phyloP scores from a whole-genome alignment of 2,113 vertebrate genomes.

The Aegypius monachus region DNA sequence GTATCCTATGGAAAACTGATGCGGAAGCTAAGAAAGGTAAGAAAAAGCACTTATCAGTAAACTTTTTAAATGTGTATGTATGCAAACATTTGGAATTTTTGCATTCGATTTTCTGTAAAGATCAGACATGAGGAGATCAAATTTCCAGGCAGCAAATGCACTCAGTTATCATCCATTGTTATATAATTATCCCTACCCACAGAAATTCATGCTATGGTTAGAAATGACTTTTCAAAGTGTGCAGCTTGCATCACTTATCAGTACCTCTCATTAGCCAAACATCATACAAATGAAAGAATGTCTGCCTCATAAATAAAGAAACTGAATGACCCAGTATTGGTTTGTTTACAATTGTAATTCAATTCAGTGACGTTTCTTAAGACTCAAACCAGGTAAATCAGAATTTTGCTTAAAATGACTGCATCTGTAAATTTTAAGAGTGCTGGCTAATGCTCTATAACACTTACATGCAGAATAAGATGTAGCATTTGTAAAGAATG shows the following conservation, averaged over 20 bases:
- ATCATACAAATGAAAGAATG: neutral
- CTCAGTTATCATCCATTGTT: neutral
- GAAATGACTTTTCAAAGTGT: neutral
- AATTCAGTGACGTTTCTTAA: neutral
- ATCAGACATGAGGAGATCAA: neutral
- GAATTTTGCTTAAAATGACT: neutral
- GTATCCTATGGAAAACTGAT: conserved; percentile 86
- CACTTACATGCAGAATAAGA: neutral
- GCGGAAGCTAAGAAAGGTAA: conserved; percentile 83
- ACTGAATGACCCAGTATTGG: neutral
- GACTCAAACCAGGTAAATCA: neutral
- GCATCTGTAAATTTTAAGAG: neutral
- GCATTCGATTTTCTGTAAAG: neutral
- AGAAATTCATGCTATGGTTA: neutral
- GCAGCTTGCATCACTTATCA: neutral
- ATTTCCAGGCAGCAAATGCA: neutral
- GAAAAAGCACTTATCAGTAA: neutral
- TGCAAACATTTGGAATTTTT: neutral
- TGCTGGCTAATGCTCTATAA: neutral
- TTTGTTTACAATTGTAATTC: neutral
- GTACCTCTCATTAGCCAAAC: neutral
- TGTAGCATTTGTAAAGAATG: neutral
- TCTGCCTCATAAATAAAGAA: neutral
- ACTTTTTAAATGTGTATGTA: neutral
- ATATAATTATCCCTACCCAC: neutral